phyloP scores from a whole-genome alignment of 2,113 vertebrate genomes.

The Indicator maculatus region DNA sequence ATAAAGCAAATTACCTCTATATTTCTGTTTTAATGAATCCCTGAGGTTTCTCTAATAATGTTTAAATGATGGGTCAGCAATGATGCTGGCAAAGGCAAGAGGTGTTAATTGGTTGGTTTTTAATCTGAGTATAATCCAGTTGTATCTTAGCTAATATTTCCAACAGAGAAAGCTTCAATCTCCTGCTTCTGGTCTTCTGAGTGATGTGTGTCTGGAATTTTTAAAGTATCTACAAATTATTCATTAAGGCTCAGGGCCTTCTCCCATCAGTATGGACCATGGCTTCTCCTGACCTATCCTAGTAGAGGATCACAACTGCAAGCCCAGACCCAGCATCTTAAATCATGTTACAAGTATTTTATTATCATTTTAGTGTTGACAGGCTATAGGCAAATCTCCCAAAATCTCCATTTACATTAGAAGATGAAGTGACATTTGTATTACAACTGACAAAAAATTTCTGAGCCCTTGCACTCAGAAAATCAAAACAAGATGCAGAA shows the following conservation, averaged over 20 bases:
- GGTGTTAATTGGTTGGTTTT: neutral
- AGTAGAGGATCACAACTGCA: neutral
- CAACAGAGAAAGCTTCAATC: neutral
- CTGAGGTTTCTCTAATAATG: neutral
- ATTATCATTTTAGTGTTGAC: neutral
- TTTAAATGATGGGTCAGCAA: neutral
- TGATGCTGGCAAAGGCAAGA: neutral
- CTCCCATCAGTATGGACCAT: neutral
- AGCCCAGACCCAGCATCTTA: neutral
- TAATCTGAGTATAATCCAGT: neutral
- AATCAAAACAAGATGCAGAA: neutral
- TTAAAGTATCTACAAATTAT: neutral
- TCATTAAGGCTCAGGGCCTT: neutral
- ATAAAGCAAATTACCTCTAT: neutral
- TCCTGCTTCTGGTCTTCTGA: neutral
- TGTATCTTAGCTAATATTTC: neutral
- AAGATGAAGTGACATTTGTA: neutral
- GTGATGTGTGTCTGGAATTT: neutral
- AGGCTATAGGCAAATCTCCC: neutral
- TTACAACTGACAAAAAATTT: neutral
- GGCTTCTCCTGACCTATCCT: neutral
- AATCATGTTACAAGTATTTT: neutral
- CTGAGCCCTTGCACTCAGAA: neutral
- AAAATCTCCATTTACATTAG: neutral
- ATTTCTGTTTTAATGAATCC: neutral